phyloP scores from a whole-genome alignment of 2,888 invertebrate species.

The Drosophila leonis region DNA sequence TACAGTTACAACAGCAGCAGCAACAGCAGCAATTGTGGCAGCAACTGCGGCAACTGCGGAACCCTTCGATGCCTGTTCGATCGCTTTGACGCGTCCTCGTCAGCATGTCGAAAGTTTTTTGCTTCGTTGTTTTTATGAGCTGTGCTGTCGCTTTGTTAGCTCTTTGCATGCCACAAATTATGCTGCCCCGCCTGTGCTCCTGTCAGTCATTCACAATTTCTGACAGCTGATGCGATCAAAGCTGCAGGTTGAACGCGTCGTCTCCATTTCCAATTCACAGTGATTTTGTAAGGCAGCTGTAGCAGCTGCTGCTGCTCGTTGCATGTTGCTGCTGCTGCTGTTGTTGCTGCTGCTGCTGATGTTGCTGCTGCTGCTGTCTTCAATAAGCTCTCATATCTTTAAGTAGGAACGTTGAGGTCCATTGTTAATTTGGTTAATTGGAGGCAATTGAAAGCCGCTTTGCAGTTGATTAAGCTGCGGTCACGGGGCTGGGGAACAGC shows the following conservation, averaged over 20 bases:
- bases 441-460: slow-evolving; percentile 79
- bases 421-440: slow-evolving; percentile 81
- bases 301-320: slow-evolving; percentile 5
- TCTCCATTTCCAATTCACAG: slow-evolving; percentile 16
- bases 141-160: slow-evolving; percentile 72
- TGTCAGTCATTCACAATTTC: slow-evolving; percentile 55
- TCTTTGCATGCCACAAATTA: slow-evolving; percentile 82
- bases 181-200: slow-evolving; percentile 33
- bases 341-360: slow-evolving; percentile 10
- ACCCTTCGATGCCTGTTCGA: slow-evolving; percentile 53
- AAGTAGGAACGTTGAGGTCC: slow-evolving; percentile 50
- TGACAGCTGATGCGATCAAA: slow-evolving; percentile 51
- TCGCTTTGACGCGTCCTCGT: slow-evolving; percentile 79
- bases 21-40: slow-evolving; percentile 4
- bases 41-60: slow-evolving; percentile 25
- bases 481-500: slow-evolving; percentile 3
- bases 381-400: slow-evolving; percentile 57
- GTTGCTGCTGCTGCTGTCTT: slow-evolving; percentile 13
- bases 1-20: slow-evolving; percentile 10
- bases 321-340: slow-evolving; percentile 1
- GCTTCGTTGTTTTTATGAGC: slow-evolving; percentile 36
- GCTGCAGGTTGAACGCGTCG: slow-evolving; percentile 41
- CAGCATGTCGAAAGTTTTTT: slow-evolving; percentile 67
- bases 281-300: slow-evolving; percentile 47
- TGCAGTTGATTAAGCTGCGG: slow-evolving; percentile 78